A percentile compares a stretch with the other conserved stretches of the same genome.
These are phyloP conservation scores for Peromyscus melanophrys DNA, from an alignment of 2,797 vertebrate genomes.

Conservation along the genomic window DNA sequence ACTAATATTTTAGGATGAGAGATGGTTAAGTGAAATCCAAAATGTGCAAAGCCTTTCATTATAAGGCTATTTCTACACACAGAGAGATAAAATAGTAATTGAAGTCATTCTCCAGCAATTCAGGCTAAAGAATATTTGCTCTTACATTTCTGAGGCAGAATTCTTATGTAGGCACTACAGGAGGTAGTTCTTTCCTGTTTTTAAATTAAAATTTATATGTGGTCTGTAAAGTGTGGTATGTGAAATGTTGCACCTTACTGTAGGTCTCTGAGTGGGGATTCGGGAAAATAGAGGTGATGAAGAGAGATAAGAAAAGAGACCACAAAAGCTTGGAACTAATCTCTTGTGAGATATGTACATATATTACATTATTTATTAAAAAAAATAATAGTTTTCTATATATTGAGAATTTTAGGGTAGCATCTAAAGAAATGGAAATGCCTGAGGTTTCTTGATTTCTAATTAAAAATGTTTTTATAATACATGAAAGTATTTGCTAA, in stretches of 20 bases:
- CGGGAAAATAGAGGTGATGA: background rate
- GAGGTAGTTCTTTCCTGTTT: background rate
- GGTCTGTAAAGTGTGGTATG: background rate
- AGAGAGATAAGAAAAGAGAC: background rate
- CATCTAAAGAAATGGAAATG: conserved; percentile 12
- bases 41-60: conserved; percentile 36
- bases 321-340: background rate
- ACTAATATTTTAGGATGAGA: conserved; percentile 73
- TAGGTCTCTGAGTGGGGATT: background rate
- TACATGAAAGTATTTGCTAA: conserved; percentile 43
- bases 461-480: conserved; percentile 29
- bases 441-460: conserved; percentile 13
- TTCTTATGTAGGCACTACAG: background rate
- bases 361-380: background rate
- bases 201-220: conserved; percentile 40
- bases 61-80: background rate
- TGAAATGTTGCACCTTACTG: background rate
- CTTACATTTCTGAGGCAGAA: conserved; percentile 24
- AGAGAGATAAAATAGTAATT: conserved; percentile 33
- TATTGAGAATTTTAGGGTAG: background rate
- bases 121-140: conserved; percentile 47
- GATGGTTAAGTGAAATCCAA: conserved; percentile 43
- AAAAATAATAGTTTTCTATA: background rate
- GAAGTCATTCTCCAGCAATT: conserved; percentile 49
- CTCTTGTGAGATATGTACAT: background rate